A percentile compares a stretch with the other conserved stretches of the same genome.
Evolutionary conservation across 2,797 vertebrate species (phyloP).

Genomic region (Rallus crepitans): DNA sequence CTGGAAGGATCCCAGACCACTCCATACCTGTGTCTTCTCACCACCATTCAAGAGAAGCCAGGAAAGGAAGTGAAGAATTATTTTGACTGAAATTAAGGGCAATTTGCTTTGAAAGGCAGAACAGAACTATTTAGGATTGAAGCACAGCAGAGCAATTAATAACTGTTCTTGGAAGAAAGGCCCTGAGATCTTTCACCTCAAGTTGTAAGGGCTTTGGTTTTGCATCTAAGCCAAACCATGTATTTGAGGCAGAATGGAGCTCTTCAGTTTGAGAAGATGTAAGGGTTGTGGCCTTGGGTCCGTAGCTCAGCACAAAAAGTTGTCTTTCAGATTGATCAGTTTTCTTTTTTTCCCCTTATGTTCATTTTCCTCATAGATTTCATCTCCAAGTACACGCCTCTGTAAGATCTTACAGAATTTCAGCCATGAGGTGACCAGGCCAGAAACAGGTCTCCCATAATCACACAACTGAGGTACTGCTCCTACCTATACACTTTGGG

Average conservation of each 20-base stretch:
- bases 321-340: background rate
- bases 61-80: background rate
- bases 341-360: background rate
- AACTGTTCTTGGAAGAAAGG: constrained; percentile 4
- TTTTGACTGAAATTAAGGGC: background rate
- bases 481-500: background rate
- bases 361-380: background rate
- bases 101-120: constrained; percentile 17
- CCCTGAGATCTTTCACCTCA: background rate
- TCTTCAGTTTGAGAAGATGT: background rate
- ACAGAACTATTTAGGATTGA: constrained; percentile 4
- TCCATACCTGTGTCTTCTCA: background rate
- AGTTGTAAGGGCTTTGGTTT: background rate
- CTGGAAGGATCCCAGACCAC: background rate
- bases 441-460: background rate
- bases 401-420: background rate
- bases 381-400: background rate
- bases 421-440: background rate
- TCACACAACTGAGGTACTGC: background rate
- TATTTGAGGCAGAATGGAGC: background rate
- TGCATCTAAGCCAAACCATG: background rate
- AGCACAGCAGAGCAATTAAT: background rate
- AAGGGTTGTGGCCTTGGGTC: background rate
- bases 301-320: background rate
- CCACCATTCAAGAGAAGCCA: background rate